Evolutionary conservation across 2,888 invertebrate genomes (phyloP).

Genomic region (Uloborus plumipes): DNA sequence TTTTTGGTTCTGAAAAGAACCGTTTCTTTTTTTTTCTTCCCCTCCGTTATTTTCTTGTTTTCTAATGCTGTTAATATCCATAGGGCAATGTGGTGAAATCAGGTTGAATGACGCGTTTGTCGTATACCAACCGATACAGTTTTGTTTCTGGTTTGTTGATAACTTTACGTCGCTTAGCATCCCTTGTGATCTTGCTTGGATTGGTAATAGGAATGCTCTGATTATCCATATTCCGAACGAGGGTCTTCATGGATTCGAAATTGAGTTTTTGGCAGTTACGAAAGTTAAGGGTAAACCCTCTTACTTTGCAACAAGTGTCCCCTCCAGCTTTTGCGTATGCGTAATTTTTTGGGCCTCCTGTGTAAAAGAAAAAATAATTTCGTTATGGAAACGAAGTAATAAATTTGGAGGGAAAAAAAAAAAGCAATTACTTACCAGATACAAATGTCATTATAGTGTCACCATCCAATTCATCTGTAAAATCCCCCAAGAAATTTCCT

Average conservation of each 20-base stretch:
- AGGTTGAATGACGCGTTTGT: no score
- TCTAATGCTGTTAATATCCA: no score
- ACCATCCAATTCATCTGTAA: constrained; percentile 8
- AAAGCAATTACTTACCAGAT: not conserved
- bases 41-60: no score
- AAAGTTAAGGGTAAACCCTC: constrained; percentile 34
- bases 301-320: constrained; percentile 8
- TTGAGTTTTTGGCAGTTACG: constrained; percentile 2
- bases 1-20: no score
- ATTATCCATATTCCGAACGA: constrained; percentile 19
- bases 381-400: no score
- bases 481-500: constrained; percentile 1
- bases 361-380: constrained; percentile 6
- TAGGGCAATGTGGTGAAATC: no score
- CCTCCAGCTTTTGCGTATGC: constrained; percentile 7
- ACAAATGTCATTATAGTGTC: constrained; percentile 9
- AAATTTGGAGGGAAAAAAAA: no score
- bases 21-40: no score
- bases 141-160: no score
- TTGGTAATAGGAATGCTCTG: not conserved
- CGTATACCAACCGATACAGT: no score
- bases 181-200: no score
- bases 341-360: constrained; percentile 44
- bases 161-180: no score
- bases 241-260: constrained; percentile 9